Base-by-base conservation (phyloP, 2,888 invertebrate species). In the Bibio marci region DNA sequence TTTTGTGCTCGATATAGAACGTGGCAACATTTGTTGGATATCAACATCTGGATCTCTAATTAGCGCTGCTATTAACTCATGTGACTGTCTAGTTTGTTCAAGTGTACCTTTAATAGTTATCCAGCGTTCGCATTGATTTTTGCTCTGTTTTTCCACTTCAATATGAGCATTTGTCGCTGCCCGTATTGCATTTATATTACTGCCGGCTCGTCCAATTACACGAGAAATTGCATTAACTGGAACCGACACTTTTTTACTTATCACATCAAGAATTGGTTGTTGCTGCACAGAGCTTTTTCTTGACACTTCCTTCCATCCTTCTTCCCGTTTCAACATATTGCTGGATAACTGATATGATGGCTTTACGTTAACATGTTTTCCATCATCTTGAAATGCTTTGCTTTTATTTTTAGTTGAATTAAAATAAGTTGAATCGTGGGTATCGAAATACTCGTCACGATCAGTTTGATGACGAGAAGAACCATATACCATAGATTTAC, bases 281-380 rank as follows among this genome's bases (percentile, higher is more conserved):
- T 45, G 43, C 62, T 63, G 46, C 19, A 76, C 71, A 42, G 74
- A 76, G 41, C 75, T 86, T 67, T 85, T 88, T 56, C 88, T 71
- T 8, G 86, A 85, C 34, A 94, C 94, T 64, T 95, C 94, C 57
- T 94, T 94, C 94, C 94, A 95, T 11, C 92, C 94, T 52, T 94
- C 86, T 47, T 86, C 81, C 44, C 87, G 71, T 54, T 77, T 56
- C 5, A 50, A 49, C 60, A 49, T 46, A 36, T 57, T 58, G 35
- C 54, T 57, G 33, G 55, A 12, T 13, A n/a, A n/a, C n/a, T 3
- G 26, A 5, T 37, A 37, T 42, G 41, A 42, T 3, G 25, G 8
- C 12, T 27, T n/a, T 41, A 17, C 40, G 37, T n/a, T 39, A 6
- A n/a, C n/a, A n/a, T n/a, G n/a, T n/a, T 28, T 37, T 30, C 17